Base-by-base conservation (phyloP, 2,113 vertebrate species). In the Oryzias javanicus region DNA sequence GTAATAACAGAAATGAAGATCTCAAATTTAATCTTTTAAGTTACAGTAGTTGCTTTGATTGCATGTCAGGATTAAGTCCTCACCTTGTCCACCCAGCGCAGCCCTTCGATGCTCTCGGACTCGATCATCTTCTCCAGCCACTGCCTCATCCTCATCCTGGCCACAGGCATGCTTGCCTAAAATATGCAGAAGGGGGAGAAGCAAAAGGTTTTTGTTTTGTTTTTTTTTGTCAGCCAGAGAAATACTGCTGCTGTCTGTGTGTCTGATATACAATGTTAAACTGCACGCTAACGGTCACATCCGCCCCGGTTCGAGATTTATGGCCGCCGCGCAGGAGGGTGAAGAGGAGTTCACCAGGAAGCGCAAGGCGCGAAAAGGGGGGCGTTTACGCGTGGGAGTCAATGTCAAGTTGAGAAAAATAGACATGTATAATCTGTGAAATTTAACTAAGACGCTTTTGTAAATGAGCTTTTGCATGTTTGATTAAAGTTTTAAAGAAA, bases 121-220 rank as follows among this genome's bases (percentile, higher is more conserved):
- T 97, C 89, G 70, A 99, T 98, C 87, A 94, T 93, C 73, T 75
- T 67, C 88, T 97, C 95, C 86, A 99, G 44, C 97, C 97, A 99
- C 14, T 95, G 96, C 49, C 95, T 93, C 97, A 99, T 97, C 72
- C 94, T 94, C 94, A 97, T 94, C 75, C 97, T 91, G 55, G 92
- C 67, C 56, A 95, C 93, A 0, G 97, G 97, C 97, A 99, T 99
- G 72, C 63, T 86, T 68, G 35, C 75, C 90, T 88, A 12, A 55
- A 78, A 74, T 1, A 19, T 17, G 10, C 40, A 29, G 27, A 46
- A 16, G 3, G 60, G n/a, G n/a, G n/a, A n/a, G n/a, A n/a, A n/a
- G n/a, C n/a, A n/a, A n/a, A n/a, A n/a, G n/a, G n/a, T n/a, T n/a
- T n/a, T n/a, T n/a, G n/a, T n/a, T n/a, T n/a, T n/a, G n/a, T n/a